These are phyloP conservation scores for Pristiophorus japonicus DNA, from an alignment of 2,113 vertebrate genomes.

Conservation along the genomic window DNA sequence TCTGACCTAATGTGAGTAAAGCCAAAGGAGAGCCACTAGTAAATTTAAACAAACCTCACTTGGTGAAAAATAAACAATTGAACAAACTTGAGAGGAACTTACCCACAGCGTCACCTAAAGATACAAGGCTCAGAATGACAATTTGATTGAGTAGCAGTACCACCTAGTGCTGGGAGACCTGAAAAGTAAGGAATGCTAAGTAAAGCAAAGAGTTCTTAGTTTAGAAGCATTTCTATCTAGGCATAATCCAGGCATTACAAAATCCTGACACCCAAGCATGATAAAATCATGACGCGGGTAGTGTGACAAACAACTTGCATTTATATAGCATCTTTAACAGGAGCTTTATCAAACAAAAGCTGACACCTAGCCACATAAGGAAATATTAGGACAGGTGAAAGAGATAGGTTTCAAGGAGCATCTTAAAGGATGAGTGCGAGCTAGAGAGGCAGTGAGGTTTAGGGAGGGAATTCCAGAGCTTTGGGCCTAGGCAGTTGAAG, in stretches of 20 bases:
- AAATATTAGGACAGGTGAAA: neutral
- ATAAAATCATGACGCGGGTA: neutral
- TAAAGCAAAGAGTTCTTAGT: neutral
- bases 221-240: too few species aligned
- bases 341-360: neutral
- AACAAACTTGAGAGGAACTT: neutral
- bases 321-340: neutral
- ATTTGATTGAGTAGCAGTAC: neutral
- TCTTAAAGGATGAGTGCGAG: neutral
- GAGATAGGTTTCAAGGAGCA: neutral
- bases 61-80: neutral
- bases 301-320: neutral
- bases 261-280: neutral
- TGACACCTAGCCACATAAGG: neutral
- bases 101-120: conserved; percentile 3
- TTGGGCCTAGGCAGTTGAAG: neutral
- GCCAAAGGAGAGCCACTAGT: neutral
- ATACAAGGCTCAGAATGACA: neutral
- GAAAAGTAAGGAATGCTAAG: neutral
- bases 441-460: neutral
- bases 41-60: neutral
- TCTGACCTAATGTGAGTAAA: neutral
- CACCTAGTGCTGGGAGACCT: neutral
- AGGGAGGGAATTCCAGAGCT: neutral
- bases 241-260: neutral